Conservation (phyloP, 2,888 invertebrate genomes). For the Sacculina carcini region DNA sequence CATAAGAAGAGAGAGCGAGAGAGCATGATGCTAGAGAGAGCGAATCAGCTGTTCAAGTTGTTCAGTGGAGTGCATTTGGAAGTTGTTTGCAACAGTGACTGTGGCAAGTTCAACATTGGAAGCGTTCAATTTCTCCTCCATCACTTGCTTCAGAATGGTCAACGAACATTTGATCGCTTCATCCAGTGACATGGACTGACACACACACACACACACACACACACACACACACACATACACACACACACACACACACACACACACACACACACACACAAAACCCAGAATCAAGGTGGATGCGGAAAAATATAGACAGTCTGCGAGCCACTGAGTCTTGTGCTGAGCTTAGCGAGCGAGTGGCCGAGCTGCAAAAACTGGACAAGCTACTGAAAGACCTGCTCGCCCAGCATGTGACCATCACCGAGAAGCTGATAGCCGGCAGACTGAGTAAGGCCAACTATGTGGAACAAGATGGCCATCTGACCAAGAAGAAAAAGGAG, state of each 20-base stretch:
- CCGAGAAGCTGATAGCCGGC: constrained; percentile 33
- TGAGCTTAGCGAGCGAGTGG: constrained; percentile 32
- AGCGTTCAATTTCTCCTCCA: constrained; percentile 95
- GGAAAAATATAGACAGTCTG: no score
- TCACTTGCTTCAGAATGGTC: constrained; percentile 90
- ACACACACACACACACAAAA: not conserved
- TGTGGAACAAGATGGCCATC: constrained; percentile 28
- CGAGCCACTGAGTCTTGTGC: no score
- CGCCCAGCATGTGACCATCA: constrained; percentile 25
- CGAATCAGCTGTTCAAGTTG: constrained; percentile 80
- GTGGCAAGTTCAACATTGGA: constrained; percentile 93
- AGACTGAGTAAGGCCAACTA: constrained; percentile 32
- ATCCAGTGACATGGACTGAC: constrained; percentile 62
- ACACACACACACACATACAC: not conserved
- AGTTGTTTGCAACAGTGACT: constrained; percentile 54
- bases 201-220: not conserved
- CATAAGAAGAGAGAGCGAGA: no score
- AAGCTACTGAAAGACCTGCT: constrained; percentile 20
- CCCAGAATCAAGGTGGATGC: no score
- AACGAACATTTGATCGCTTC: constrained; percentile 77
- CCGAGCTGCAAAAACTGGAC: constrained; percentile 32
- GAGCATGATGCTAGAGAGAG: no score
- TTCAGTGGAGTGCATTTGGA: constrained; percentile 69
- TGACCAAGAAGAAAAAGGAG: constrained; percentile 31
- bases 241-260: not conserved